Conservation (phyloP, 2,888 invertebrate genomes). For the Fabriciana adippe region DNA sequence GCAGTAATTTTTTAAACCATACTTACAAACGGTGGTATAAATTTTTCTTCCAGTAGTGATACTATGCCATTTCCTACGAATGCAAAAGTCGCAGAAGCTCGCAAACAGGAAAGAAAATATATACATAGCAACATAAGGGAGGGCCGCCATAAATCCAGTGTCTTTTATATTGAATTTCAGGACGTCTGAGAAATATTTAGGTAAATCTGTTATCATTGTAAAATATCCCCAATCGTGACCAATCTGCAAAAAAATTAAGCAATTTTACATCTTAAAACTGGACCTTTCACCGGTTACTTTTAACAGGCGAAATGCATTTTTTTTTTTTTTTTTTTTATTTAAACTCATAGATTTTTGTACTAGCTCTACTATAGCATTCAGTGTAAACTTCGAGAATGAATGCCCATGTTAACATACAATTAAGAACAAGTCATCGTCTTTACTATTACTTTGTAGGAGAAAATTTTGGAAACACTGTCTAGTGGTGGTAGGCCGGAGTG, state of each 20-base stretch:
- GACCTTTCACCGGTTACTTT: no score
- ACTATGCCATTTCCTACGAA: conserved; percentile 82
- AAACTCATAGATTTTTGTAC: no score
- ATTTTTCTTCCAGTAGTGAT: conserved; percentile 83
- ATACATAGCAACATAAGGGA: conserved; percentile 86
- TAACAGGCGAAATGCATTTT: no score
- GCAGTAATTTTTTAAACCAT: background rate
- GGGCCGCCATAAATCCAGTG: conserved; percentile 84
- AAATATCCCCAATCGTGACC: conserved; percentile 87
- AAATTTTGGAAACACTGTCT: no score
- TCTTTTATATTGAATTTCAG: conserved; percentile 84
- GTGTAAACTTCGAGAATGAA: no score
- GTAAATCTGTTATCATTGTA: conserved; percentile 86
- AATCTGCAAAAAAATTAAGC: conserved; percentile 60
- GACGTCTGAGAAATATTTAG: conserved; percentile 85
- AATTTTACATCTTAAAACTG: no score
- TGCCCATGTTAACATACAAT: no score
- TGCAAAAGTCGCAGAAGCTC: conserved; percentile 84
- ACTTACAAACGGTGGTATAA: conserved; percentile 85
- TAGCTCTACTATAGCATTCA: no score
- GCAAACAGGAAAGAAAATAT: conserved; percentile 83
- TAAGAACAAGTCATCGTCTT: no score
- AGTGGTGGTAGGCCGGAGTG: no score
- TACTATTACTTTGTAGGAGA: no score
- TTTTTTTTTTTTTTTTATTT: no score